Evolutionary conservation across 2,113 vertebrate genomes (phyloP), one percentile per base, ranked within the genome.

Genomic region (Prolemur simus): DNA sequence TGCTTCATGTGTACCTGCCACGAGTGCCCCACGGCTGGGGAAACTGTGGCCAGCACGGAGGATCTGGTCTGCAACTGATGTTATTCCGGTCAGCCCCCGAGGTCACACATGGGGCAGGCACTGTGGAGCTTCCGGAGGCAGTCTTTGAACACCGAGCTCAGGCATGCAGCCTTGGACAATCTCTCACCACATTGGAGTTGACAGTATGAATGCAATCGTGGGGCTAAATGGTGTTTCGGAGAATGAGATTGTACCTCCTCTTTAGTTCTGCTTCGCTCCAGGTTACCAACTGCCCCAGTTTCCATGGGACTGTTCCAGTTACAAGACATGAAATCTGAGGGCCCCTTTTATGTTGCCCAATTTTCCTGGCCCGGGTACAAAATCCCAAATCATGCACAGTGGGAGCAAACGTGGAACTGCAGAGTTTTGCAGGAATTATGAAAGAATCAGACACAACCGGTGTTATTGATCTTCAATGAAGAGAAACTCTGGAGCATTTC

Each of bases 211-310:
- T 76, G 83, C 42, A 39, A 29, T 92, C 82, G 6, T 54, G 89
- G 63, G 80, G 89, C 78, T 76, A 60, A 86, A n/a, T 32, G 27
- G 83, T 87, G 34, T 96, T 82, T 89, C 80, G 25, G 89, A 87
- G 93, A 95, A 92, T 74, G 64, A 47, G 47, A 29, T 2, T 83
- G 37, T 42, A 2, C 56, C 45, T 69, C 94, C 73, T 69, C 39
- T 89, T 91, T 87, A 81, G 86, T 87, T 94, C 56, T 73, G 56
- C 86, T 47, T 85, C 69, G 11, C 52, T 68, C 92, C 52, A 78
- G 85, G 87, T 91, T 91, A 94, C 91, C 91, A 82, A n/a, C 83
- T 87, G 47, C 84, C 95, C 89, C 91, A 71, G 91, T 97, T 97
- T 91, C 96, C 97, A 85, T 87, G 78, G 80, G 89, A 89, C 86